A percentile compares a stretch with the other conserved stretches of the same genome.
Conservation (phyloP, 2,113 vertebrate species). For the Telmatochromis sp. region DNA sequence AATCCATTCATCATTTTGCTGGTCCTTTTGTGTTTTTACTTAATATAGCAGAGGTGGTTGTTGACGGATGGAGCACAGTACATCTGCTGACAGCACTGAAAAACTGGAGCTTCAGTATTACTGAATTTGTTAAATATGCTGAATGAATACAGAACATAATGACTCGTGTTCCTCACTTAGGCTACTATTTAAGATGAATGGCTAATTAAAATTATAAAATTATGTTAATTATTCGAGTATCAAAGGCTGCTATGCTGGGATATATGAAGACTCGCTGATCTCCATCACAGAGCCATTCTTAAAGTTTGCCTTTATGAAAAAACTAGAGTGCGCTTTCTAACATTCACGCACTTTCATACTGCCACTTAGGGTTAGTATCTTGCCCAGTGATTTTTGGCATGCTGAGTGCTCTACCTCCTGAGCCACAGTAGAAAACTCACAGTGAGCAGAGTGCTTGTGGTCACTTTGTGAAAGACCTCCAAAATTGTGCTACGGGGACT, state of each 20-base stretch:
- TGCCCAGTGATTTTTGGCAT: neutral
- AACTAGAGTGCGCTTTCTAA: neutral
- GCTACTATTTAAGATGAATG: neutral
- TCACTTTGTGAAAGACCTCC: neutral
- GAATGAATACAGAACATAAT: neutral
- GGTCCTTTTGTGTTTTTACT: neutral
- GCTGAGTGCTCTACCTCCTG: neutral
- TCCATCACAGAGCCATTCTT: neutral
- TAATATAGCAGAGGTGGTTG: neutral
- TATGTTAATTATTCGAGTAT: neutral
- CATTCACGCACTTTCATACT: neutral
- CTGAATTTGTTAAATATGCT: neutral
- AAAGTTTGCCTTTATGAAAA: neutral
- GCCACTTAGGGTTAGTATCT: neutral
- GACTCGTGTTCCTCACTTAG: neutral
- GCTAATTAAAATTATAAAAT: neutral
- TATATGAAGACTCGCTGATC: neutral
- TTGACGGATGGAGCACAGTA: neutral
- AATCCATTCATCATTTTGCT: neutral
- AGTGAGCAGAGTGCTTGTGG: neutral
- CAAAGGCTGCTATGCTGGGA: neutral
- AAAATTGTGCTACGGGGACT: neutral
- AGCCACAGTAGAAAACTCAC: neutral
- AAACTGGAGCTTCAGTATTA: neutral
- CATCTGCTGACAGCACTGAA: neutral